A percentile compares a stretch with the other conserved stretches of the same genome.
Evolutionary conservation across 2,888 invertebrate genomes (phyloP).

Genomic region (Melieria picta): DNA sequence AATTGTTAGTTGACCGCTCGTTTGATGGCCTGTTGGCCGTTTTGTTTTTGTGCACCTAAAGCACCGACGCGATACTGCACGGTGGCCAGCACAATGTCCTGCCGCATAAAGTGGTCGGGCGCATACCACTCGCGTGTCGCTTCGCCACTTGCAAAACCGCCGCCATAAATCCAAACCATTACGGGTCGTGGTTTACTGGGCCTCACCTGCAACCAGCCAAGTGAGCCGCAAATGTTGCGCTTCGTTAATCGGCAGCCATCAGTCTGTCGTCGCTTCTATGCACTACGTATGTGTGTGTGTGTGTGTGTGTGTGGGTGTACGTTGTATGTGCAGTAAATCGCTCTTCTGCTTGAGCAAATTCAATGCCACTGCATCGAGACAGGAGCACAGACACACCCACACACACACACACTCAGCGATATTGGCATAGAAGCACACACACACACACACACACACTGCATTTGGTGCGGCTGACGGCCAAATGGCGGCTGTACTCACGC

Average conservation of each 20-base stretch:
- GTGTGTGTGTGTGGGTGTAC: not conserved
- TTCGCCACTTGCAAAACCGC: constrained; percentile 62
- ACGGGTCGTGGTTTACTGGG: constrained; percentile 51
- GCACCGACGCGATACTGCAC: constrained; percentile 65
- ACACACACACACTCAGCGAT: not conserved
- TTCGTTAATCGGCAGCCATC: too few species aligned
- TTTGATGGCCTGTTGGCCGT: not conserved
- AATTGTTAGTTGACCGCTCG: not conserved
- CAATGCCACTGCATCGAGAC: constrained; percentile 10
- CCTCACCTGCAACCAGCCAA: constrained; percentile 39
- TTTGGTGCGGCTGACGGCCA: not conserved
- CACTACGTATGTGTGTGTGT: not conserved
- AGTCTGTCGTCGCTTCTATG: too few species aligned
- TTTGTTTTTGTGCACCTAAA: constrained; percentile 48
- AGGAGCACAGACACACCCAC: not conserved
- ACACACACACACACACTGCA: not conserved
- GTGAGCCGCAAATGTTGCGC: too few species aligned
- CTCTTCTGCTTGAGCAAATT: constrained; percentile 15
- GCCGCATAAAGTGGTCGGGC: constrained; percentile 63
- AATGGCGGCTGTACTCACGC: constrained; percentile 39
- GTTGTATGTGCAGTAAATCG: constrained; percentile 8
- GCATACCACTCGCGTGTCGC: constrained; percentile 55
- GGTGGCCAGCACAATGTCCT: constrained; percentile 63
- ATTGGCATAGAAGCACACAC: not conserved
- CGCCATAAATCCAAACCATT: constrained; percentile 66